A percentile compares a stretch with the other conserved stretches of the same genome.
Evolutionary conservation across 2,113 vertebrate species (phyloP).

Genomic region (Python bivittatus): DNA sequence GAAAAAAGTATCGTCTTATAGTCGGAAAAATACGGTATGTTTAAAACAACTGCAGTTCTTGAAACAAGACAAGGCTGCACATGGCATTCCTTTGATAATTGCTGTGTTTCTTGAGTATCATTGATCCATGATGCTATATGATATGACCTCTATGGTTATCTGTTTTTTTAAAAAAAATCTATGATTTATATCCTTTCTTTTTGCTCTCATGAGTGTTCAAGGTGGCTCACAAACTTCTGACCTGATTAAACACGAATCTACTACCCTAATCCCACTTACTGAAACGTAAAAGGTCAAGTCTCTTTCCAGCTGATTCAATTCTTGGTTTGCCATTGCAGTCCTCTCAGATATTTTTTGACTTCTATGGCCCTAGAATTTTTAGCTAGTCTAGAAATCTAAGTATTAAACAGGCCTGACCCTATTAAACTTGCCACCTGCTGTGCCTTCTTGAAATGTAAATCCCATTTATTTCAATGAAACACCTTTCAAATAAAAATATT

Average conservation of each 20-base stretch:
- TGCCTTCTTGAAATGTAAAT: neutral
- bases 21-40: too few species aligned
- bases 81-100: neutral
- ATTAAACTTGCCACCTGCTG: neutral
- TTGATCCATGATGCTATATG: neutral
- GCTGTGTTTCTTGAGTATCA: neutral
- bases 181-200: neutral
- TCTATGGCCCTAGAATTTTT: neutral
- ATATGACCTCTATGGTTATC: neutral
- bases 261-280: neutral
- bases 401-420: neutral
- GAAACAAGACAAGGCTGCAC: neutral
- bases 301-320: neutral
- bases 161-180: neutral
- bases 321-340: neutral
- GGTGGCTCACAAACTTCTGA: neutral
- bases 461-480: neutral
- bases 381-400: neutral
- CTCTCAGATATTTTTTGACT: neutral
- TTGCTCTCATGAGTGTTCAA: neutral
- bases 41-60: neutral
- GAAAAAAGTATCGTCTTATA: too few species aligned
- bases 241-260: neutral
- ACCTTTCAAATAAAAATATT: neutral
- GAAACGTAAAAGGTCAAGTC: neutral